These are phyloP conservation scores for Gambusia holbrooki DNA, from an alignment of 2,113 vertebrate genomes.

Conservation along the genomic window DNA sequence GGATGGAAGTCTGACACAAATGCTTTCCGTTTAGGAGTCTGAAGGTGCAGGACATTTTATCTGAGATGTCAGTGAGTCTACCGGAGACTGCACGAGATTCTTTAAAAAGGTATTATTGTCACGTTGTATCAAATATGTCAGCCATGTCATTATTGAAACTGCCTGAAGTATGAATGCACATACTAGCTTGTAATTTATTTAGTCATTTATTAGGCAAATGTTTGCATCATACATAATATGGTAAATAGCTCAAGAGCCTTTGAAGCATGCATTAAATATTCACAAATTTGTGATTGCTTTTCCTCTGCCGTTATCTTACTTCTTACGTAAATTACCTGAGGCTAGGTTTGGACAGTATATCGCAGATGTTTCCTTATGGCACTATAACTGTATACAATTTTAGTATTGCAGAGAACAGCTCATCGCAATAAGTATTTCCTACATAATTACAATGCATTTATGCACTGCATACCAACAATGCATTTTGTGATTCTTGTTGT, in stretches of 20 bases:
- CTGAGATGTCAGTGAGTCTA: conserved; percentile 76
- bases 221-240: background rate
- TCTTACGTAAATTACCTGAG: conserved; percentile 7
- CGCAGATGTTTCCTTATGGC: background rate
- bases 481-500: background rate
- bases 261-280: background rate
- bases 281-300: conserved; percentile 13
- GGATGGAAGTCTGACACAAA: conserved; percentile 22
- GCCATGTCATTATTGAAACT: background rate
- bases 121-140: background rate
- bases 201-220: background rate
- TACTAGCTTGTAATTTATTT: background rate
- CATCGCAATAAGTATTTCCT: background rate
- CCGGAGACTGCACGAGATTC: conserved; percentile 70
- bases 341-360: background rate
- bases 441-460: background rate
- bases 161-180: background rate
- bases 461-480: background rate
- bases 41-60: conserved; percentile 62
- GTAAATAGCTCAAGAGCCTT: no score
- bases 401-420: background rate
- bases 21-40: conserved; percentile 54
- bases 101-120: conserved; percentile 63
- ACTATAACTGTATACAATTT: background rate
- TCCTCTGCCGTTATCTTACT: conserved; percentile 12